These are phyloP conservation scores for Passer domesticus DNA, from an alignment of 2,113 vertebrate species.

Conservation along the genomic window DNA sequence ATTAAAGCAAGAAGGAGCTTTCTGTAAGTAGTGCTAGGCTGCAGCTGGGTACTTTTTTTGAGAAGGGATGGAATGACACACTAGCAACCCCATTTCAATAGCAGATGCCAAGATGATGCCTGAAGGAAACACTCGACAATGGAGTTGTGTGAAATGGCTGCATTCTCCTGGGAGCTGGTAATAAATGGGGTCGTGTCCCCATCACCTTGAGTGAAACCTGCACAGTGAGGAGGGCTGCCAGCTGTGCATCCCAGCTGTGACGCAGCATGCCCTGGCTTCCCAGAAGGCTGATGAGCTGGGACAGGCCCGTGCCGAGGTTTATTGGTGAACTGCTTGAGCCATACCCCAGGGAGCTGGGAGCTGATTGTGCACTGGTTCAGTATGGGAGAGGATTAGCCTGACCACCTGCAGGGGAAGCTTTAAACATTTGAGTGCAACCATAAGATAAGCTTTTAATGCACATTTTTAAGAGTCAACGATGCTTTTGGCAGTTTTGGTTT, in stretches of 20 bases:
- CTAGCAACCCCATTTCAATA: background rate
- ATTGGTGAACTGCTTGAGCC: accelerated
- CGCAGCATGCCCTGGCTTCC: accelerated
- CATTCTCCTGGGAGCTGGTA: background rate
- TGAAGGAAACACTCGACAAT: background rate
- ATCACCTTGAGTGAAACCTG: background rate
- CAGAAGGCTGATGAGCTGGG: background rate
- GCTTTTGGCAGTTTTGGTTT: background rate
- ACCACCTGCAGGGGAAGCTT: background rate
- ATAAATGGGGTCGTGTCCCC: accelerated
- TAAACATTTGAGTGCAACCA: background rate
- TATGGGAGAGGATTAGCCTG: background rate
- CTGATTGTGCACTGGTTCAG: background rate
- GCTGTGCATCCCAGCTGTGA: accelerated
- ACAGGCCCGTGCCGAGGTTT: accelerated
- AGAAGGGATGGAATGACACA: background rate
- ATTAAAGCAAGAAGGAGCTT: background rate
- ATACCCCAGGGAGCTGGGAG: background rate
- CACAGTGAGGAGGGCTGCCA: accelerated
- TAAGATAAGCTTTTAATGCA: background rate
- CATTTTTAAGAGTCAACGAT: accelerated
- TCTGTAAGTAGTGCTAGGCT: background rate
- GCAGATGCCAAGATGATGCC: background rate
- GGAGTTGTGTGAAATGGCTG: background rate
- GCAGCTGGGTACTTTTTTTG: background rate